Evolutionary conservation across 2,113 vertebrate species (phyloP).

Genomic region (Tetrao urogallus): DNA sequence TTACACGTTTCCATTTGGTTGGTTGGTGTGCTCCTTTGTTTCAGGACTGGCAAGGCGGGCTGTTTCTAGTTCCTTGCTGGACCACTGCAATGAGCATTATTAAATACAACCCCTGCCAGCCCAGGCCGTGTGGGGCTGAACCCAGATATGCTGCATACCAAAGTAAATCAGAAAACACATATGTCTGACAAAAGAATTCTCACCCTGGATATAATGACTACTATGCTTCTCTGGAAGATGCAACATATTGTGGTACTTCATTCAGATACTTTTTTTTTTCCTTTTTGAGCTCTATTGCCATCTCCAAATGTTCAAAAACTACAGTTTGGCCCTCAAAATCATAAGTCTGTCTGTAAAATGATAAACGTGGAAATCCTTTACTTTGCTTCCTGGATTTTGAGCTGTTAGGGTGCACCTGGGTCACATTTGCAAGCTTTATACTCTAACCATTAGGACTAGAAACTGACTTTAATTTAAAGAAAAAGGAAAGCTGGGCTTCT

Average conservation of each 20-base stretch:
- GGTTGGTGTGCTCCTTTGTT: background rate
- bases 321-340: conserved; percentile 53
- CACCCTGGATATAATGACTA: background rate
- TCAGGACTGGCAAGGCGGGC: background rate
- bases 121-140: background rate
- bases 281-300: background rate
- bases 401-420: conserved; percentile 36
- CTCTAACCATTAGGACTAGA: conserved; percentile 56
- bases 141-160: background rate
- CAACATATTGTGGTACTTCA: background rate
- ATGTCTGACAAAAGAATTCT: background rate
- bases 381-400: conserved; percentile 53
- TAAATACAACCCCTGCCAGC: background rate
- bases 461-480: conserved; percentile 58
- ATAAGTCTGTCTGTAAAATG: conserved; percentile 4
- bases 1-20: background rate
- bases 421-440: conserved; percentile 65
- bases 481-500: conserved; percentile 62
- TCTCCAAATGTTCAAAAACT: conserved; percentile 47
- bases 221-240: conserved; percentile 6
- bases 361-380: conserved; percentile 27
- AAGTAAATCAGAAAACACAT: background rate
- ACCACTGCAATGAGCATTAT: background rate
- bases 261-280: background rate
- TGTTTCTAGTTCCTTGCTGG: background rate